Conservation (phyloP, 1,140 invertebrate genomes). For the Drosophila equinoxialis region DNA sequence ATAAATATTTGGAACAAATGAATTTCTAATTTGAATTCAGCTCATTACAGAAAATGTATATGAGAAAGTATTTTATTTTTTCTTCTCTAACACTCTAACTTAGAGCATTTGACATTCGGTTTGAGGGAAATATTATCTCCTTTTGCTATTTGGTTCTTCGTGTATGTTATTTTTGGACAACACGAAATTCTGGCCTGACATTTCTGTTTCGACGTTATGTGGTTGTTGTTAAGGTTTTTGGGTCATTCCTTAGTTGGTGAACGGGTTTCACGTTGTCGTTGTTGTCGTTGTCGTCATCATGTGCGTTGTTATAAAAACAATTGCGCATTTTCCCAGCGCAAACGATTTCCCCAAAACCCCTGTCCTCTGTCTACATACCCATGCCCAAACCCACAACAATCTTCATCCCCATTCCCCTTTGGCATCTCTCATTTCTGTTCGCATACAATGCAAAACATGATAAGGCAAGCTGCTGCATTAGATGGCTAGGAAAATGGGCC, state of each 20-base stretch:
- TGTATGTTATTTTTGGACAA: conserved; percentile 37
- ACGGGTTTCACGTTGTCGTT: conserved; percentile 53
- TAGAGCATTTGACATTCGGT: conserved; percentile 44
- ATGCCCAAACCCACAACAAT: neutral
- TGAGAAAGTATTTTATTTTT: too few species aligned
- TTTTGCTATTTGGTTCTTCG: neutral
- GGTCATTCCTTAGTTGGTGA: conserved; percentile 63
- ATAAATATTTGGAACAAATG: too few species aligned
- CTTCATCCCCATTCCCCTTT: conserved; percentile 13
- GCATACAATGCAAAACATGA: conserved; percentile 62
- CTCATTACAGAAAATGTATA: too few species aligned
- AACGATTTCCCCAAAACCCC: neutral
- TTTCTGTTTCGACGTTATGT: conserved; percentile 48
- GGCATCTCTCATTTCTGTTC: conserved; percentile 26
- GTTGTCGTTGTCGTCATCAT: neutral
- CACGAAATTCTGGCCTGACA: conserved; percentile 66
- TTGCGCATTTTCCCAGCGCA: conserved; percentile 70
- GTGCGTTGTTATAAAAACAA: conserved; percentile 55
- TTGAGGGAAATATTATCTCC: neutral
- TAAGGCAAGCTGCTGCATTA: conserved; percentile 26
- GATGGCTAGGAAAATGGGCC: conserved; percentile 49
- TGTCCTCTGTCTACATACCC: neutral
- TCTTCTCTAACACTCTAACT: neutral
- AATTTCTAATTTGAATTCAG: too few species aligned
- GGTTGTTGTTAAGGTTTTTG: conserved; percentile 64